Evolutionary conservation across 2,888 invertebrate species (phyloP).

Genomic region (Crossocerus cetratus): DNA sequence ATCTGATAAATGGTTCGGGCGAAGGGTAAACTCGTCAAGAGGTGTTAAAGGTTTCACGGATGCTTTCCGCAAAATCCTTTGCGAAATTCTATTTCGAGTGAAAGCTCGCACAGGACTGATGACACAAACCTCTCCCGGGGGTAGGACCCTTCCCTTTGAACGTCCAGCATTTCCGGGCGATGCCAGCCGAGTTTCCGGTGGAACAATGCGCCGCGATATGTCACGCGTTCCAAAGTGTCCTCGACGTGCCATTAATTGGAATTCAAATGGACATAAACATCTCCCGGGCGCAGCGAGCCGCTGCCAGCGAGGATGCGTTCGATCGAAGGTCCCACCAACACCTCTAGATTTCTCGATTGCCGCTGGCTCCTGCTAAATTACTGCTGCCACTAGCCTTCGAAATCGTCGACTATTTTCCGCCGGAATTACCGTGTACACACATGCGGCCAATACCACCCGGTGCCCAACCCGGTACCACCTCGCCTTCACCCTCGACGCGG

Average conservation of each 20-base stretch:
- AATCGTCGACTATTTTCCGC: neutral
- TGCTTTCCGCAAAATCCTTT: constrained; percentile 32
- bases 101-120: constrained; percentile 13
- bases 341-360: constrained; percentile 35
- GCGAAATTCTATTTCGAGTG: constrained; percentile 33
- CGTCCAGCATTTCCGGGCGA: constrained; percentile 49
- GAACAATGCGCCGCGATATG: constrained; percentile 64
- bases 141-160: constrained; percentile 41
- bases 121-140: too few species aligned
- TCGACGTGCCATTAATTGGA: constrained; percentile 67
- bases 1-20: too few species aligned
- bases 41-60: constrained; percentile 2
- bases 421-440: neutral
- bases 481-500: too few species aligned
- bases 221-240: constrained; percentile 65
- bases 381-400: neutral
- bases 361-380: constrained; percentile 31
- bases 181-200: neutral
- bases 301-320: neutral
- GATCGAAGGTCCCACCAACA: constrained; percentile 51
- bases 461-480: too few species aligned
- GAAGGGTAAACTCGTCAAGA: too few species aligned
- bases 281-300: constrained; percentile 46
- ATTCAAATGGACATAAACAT: constrained; percentile 66
- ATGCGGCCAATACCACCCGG: neutral